phyloP scores from a whole-genome alignment of 1,140 invertebrate species.

The Ceratina australensis region DNA sequence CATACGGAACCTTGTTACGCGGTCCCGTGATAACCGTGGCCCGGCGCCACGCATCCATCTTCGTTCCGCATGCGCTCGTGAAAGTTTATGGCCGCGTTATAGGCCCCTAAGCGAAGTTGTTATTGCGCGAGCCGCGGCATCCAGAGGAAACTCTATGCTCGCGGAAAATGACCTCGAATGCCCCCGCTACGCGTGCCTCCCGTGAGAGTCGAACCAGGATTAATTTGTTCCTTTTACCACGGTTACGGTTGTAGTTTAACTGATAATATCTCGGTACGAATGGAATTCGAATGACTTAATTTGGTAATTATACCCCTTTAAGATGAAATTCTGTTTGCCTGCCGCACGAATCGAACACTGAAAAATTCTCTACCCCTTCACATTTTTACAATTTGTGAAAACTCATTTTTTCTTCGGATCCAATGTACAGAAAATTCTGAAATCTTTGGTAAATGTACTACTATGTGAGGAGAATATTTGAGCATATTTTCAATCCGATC shows the following conservation, averaged over 20 bases:
- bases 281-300: constrained; percentile 23
- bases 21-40: constrained; percentile 49
- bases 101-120: neutral
- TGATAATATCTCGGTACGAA: constrained; percentile 1
- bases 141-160: constrained; percentile 20
- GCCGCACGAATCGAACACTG: too few relatives aligned
- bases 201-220: neutral
- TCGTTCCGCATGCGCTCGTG: constrained; percentile 19
- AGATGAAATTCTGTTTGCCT: too few relatives aligned
- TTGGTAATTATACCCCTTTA: neutral
- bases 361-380: too few relatives aligned
- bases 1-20: constrained; percentile 61
- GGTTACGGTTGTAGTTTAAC: neutral
- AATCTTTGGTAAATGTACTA: too few relatives aligned
- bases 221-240: constrained; percentile 23
- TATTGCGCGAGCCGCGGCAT: neutral
- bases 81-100: constrained; percentile 39
- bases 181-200: too few relatives aligned
- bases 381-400: too few relatives aligned
- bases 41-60: constrained; percentile 45
- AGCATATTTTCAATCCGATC: too few relatives aligned
- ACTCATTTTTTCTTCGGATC: too few relatives aligned
- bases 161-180: constrained; percentile 25
- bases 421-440: too few relatives aligned
- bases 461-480: too few relatives aligned